These are phyloP conservation scores for Agrochola litura DNA, from an alignment of 2,888 invertebrate genomes.

Conservation along the genomic window DNA sequence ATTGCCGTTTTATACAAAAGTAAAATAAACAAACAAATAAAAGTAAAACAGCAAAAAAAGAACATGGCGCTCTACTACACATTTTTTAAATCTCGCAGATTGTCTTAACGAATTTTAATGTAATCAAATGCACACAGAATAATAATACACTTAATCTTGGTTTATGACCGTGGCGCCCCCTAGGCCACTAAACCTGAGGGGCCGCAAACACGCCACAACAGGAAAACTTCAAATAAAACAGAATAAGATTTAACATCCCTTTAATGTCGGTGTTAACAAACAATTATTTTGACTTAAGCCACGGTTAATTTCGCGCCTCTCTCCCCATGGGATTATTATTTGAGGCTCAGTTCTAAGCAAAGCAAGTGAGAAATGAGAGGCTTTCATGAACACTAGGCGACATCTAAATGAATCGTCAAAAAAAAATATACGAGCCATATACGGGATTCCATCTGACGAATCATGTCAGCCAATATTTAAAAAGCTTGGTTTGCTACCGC, in stretches of 20 bases:
- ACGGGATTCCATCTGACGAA: too few species aligned
- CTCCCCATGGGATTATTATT: conserved; percentile 38
- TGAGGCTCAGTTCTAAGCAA: background rate
- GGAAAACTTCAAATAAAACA: conserved; percentile 47
- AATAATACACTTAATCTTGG: conserved; percentile 27
- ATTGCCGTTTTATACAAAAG: background rate
- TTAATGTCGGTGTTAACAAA: conserved; percentile 72
- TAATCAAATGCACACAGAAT: conserved; percentile 27
- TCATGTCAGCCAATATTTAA: too few species aligned
- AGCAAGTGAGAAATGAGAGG: conserved; percentile 39
- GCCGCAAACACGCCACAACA: conserved; percentile 24
- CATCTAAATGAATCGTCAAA: too few species aligned
- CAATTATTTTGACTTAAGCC: conserved; percentile 72
- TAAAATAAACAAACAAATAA: too few species aligned
- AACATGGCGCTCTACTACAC: background rate
- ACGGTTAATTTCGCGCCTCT: conserved; percentile 41
- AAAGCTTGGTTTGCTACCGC: too few species aligned
- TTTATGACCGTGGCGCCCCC: conserved; percentile 12
- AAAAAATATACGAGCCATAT: too few species aligned
- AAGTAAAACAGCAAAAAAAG: too few species aligned
- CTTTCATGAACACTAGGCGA: too few species aligned
- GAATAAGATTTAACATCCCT: conserved; percentile 40
- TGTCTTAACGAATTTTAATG: conserved; percentile 11
- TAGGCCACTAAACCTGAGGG: conserved; percentile 25
- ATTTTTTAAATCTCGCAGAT: background rate